Conservation (phyloP, 2,888 invertebrate genomes). For the Nephrotoma flavescens region DNA sequence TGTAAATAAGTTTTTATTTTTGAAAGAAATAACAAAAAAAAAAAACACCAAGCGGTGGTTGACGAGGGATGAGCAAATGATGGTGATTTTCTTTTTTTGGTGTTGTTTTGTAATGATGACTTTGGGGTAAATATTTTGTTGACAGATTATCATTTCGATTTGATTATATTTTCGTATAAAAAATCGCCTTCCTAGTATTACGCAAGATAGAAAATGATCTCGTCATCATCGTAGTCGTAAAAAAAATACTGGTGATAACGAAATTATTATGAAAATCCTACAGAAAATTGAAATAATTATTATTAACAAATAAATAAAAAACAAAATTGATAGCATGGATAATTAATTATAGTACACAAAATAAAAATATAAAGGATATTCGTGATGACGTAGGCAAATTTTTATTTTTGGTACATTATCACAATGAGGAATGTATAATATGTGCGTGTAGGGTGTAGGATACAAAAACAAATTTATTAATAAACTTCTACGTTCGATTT, state of each 20-base stretch:
- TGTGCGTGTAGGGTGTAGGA: no score
- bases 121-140: not conserved
- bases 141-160: not conserved
- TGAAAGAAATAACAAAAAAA: not conserved
- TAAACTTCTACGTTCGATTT: no score
- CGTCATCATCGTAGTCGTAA: not conserved
- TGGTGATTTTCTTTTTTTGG: not conserved
- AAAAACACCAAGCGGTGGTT: no score
- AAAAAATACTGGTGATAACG: not conserved
- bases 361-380: not conserved
- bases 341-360: not conserved
- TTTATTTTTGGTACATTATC: not conserved
- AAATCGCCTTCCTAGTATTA: not conserved
- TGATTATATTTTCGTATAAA: not conserved
- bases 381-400: not conserved
- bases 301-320: not conserved
- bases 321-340: not conserved
- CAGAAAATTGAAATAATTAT: not conserved
- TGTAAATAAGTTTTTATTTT: not conserved
- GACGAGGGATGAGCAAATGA: not conserved
- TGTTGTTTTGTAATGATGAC: not conserved
- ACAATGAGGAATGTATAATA: no score
- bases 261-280: not conserved
- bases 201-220: not conserved
- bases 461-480: no score